Evolutionary conservation across 2,888 invertebrate species (phyloP), one percentile per base, ranked within the genome.

Genomic region (Phyllotreta cruciferae): DNA sequence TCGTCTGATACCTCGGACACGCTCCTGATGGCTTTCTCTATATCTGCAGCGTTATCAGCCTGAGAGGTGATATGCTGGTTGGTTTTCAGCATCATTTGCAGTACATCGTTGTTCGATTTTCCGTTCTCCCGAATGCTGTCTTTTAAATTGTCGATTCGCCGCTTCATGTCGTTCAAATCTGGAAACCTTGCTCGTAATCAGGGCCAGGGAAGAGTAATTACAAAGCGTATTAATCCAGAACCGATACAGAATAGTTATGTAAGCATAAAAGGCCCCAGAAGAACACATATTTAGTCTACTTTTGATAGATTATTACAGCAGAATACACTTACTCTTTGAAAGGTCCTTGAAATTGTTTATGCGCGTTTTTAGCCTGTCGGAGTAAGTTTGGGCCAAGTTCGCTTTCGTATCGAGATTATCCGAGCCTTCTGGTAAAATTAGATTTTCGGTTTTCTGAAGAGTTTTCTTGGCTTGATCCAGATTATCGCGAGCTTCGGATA

Each of bases 401-500:
- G 87, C 83, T 42, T 84, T 81, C 57, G 83, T 81, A 7, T 84
- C 78, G 73, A 88, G 79, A 8, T 86, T 84, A 70, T 83, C 82
- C 6, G 79, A 79, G 58, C 80, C 78, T 54, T 71, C 71, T 4
- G 84, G 82, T 68, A 83, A 79, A 1, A 78, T 83, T 71, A 67
- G 78, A 71, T 50, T 75, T 62, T 70, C 77, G 66, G 63, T 82
- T 74, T 68, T 77, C 67, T 72, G 63, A 39, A 79, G 60, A 10
- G 72, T 68, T 24, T 70, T 54, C 42, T 70, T 64, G 3, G 91
- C 90, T 66, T 88, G 87, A 44, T 81, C 79, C 0, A 88, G 86
- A 73, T 88, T 87, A 37, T 85, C 82, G 70, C 82, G 85, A 0
- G 91, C 92, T 42, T 86, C 86, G 7, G 83, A 79, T 56, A 95